Percentiles rank a stretch among this genome's conserved stretches.
Evolutionary conservation across 64 coral and sea anemone species (phyloP).

Genomic region (Montipora foliosa): DNA sequence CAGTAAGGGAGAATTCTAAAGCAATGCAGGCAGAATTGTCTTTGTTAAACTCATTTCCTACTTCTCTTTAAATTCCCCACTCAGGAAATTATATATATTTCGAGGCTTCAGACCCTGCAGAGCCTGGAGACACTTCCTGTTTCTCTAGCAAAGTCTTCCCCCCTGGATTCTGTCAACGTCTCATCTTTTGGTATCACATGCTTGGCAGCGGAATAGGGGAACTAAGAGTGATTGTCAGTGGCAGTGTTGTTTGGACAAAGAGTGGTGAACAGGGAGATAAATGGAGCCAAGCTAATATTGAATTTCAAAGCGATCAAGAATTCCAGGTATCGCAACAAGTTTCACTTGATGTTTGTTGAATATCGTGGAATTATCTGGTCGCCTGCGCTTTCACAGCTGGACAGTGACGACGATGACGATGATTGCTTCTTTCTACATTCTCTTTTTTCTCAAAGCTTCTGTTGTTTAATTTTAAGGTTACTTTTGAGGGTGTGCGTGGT

Average conservation of each 20-base stretch:
- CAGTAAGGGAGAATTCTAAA: background rate
- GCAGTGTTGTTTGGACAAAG: constrained; percentile 2
- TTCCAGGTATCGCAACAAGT: background rate
- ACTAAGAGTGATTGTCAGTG: background rate
- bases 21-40: no score
- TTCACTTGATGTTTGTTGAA: no score
- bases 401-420: background rate
- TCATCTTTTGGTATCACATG: constrained; percentile 41
- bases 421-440: background rate
- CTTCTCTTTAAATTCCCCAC: background rate
- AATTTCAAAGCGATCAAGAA: background rate
- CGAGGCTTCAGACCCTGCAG: constrained; percentile 19
- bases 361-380: no score
- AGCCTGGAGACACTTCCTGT: background rate
- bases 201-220: constrained; percentile 3
- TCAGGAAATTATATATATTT: constrained; percentile 57
- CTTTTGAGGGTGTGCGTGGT: constrained; percentile 29
- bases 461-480: background rate
- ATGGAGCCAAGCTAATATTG: background rate
- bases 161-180: background rate
- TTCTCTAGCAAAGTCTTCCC: constrained; percentile 15
- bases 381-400: background rate
- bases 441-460: background rate
- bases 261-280: constrained; percentile 32
- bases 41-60: no score